Conservation (phyloP, 2,113 vertebrate species). For the Ornithorhynchus anatinus region DNA sequence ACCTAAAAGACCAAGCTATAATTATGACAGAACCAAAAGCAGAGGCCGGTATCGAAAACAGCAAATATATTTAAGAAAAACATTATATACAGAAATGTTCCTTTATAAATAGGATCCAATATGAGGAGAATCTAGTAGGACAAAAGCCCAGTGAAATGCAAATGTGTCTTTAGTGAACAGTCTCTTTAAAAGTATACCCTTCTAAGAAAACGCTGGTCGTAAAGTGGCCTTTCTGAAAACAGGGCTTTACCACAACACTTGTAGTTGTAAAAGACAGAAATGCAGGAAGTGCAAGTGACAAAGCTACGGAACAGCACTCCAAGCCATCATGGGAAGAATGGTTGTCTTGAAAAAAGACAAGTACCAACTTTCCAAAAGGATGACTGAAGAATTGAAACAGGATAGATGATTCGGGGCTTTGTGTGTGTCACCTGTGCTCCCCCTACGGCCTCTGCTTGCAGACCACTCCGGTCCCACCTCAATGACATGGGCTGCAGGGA, state of each 20-base stretch:
- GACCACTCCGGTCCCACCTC: too few species aligned
- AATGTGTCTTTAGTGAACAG: constrained; percentile 21
- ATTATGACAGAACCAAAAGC: constrained; percentile 20
- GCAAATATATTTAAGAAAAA: constrained; percentile 56
- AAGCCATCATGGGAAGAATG: background rate
- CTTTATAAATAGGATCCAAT: constrained; percentile 20
- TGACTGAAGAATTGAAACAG: background rate
- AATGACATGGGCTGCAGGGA: too few species aligned
- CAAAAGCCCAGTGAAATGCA: constrained; percentile 1
- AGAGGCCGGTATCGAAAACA: constrained; percentile 42
- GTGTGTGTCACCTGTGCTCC: background rate
- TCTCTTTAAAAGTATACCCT: background rate
- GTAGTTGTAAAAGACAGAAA: constrained; percentile 20
- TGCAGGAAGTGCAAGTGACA: background rate
- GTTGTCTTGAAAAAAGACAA: constrained; percentile 1
- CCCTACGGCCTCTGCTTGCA: too few species aligned
- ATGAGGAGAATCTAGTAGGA: constrained; percentile 13
- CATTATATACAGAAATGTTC: constrained; percentile 33
- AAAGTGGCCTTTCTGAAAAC: background rate
- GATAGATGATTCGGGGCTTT: background rate
- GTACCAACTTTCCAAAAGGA: background rate
- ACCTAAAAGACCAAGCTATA: background rate
- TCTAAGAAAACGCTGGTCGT: constrained; percentile 23
- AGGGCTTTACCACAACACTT: background rate
- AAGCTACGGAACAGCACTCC: constrained; percentile 2